Evolutionary conservation across 2,888 invertebrate genomes (phyloP).

Genomic region (Eupithecia subumbrata): DNA sequence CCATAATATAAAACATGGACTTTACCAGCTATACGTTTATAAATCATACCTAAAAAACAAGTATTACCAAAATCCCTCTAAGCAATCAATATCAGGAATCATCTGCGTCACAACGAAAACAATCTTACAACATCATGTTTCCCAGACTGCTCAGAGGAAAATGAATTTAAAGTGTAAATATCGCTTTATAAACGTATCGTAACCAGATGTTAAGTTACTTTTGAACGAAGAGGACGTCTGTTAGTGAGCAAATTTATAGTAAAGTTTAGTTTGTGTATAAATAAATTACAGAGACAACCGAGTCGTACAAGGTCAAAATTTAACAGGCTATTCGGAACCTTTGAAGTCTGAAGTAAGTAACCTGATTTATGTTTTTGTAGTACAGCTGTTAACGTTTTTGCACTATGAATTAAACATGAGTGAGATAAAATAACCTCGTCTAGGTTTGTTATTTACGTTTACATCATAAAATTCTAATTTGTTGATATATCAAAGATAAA

Average conservation of each 20-base stretch:
- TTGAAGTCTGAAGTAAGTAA: conserved; percentile 13
- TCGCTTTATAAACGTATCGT: conserved; percentile 41
- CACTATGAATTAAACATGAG: background rate
- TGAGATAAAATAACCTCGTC: background rate
- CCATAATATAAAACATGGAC: conserved; percentile 8
- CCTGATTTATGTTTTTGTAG: background rate
- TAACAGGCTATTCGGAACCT: conserved; percentile 8
- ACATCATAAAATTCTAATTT: background rate
- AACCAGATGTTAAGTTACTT: conserved; percentile 46
- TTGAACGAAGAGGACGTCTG: conserved; percentile 47
- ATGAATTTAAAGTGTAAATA: conserved; percentile 44
- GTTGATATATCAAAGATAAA: background rate
- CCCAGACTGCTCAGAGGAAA: conserved; percentile 41
- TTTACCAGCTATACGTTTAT: conserved; percentile 9
- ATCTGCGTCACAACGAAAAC: conserved; percentile 17
- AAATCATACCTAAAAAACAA: conserved; percentile 5
- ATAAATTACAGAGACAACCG: background rate
- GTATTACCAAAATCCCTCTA: conserved; percentile 14
- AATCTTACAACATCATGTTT: conserved; percentile 42
- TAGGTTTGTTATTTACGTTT: background rate
- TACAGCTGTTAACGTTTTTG: background rate
- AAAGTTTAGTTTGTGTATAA: conserved; percentile 16
- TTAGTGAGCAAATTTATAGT: background rate
- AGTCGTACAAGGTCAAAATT: conserved; percentile 2
- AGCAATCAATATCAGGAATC: conserved; percentile 20